Conservation (phyloP, 1,140 invertebrate genomes). For the Sitophilus oryzae region DNA sequence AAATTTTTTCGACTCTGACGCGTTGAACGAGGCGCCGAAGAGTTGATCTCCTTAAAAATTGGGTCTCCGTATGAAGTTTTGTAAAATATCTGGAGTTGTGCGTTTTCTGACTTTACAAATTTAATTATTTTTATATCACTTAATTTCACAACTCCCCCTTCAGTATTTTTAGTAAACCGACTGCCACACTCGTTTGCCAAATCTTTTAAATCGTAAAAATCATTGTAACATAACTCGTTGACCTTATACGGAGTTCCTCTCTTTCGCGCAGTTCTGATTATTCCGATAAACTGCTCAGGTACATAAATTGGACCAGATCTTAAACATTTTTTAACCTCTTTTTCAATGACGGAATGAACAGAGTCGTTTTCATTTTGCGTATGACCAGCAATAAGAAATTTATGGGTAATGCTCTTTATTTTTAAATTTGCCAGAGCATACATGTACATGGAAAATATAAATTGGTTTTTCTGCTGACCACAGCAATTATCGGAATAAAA, state of each 20-base stretch:
- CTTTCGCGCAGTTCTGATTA: constrained; percentile 33
- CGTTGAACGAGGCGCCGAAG: background rate
- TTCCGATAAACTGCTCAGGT: constrained; percentile 3
- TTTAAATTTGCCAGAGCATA: constrained; percentile 28
- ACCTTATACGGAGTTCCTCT: constrained; percentile 30
- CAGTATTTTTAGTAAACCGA: constrained; percentile 4
- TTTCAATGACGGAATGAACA: constrained; percentile 34
- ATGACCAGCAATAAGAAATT: constrained; percentile 37
- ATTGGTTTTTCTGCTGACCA: constrained; percentile 43
- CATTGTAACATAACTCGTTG: constrained; percentile 27
- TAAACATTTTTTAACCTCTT: constrained; percentile 15
- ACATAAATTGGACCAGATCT: constrained; percentile 9
- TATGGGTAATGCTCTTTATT: constrained; percentile 36
- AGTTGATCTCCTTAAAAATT: background rate
- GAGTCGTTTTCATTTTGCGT: constrained; percentile 36
- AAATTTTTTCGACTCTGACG: constrained; percentile 7
- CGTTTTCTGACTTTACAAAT: background rate
- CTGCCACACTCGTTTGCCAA: constrained; percentile 5
- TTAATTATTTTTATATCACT: constrained; percentile 4
- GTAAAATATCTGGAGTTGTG: background rate
- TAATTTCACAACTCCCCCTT: background rate
- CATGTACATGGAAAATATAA: constrained; percentile 33
- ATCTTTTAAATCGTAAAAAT: constrained; percentile 30
- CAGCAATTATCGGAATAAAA: constrained; percentile 43
- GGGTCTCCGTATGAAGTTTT: constrained; percentile 1